Base-by-base conservation (phyloP, 92 coral and sea anemone genomes). In the Ricordea florida region DNA sequence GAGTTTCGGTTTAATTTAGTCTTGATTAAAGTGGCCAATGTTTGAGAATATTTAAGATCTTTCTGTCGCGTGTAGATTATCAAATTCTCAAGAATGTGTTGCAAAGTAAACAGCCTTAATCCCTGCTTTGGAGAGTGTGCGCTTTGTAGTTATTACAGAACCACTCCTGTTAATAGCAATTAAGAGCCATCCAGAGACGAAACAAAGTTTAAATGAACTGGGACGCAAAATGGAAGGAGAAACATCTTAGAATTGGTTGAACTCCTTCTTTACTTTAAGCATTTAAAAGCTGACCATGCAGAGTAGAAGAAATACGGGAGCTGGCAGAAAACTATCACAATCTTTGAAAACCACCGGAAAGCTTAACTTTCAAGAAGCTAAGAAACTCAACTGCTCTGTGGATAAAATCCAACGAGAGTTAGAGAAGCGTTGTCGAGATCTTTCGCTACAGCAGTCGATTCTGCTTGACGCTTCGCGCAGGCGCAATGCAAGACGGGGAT, bases 341-440 rank as follows among this genome's bases (percentile, higher is more conserved):
- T 28, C 80, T 23, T 5, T 73, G 13, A 73, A 73, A 46, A 17
- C 23, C 24, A 59, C 47, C 1, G 69, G 69, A 10, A 46, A 43
- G 47, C 55, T 21, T 36, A 73, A 73, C 70, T 23, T 44, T 21
- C 58, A 61, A 31, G 71, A 73, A 31, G 8, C 80, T 9, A 59
- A 73, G 57, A 73, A 60, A 47, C 60, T 73, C 18, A 48, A 35
- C 26, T 58, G 47, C 13, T 73, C 71, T 1, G 80, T 73, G 60
- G 80, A 73, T 28, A 73, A 34, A 17, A 57, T 43, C 31, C 67
- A 73, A 47, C 57, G 46, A 37, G 80, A 73, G 33, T 61, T 59
- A 4, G 80, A 73, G 36, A 31, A 35, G 70, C 57, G 57, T 30
- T 27, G 57, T 3, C 67, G 45, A 18, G 60, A 73, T 11, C 46